Evolutionary conservation across 2,113 vertebrate species (phyloP), one percentile per base, ranked within the genome.

Genomic region (Gallinago paraguaiae): DNA sequence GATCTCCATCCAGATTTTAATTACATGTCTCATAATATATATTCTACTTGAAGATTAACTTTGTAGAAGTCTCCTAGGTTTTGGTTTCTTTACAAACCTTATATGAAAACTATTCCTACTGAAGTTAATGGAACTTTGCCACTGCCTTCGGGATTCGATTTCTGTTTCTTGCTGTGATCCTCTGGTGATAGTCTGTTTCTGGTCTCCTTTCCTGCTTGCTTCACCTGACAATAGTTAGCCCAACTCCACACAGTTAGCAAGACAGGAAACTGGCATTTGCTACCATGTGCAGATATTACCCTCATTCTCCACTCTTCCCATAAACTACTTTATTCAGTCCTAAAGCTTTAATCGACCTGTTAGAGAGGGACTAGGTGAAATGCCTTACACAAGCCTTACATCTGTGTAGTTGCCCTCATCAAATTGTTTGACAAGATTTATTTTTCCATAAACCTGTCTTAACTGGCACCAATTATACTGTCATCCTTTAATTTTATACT

Each of bases 401-500:
- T 79, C 48, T 90, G 13, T 37, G 30, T 13, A 70, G 79, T 48
- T 82, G 64, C 31, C 7, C 54, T 74, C 79, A 89, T 50, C 37
- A 90, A 51, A 71, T 70, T 35, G 33, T 89, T 80, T 93, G 86
- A 68, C 56, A 61, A 57, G 60, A 56, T 54, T 75, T 31, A 33
- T 24, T 92, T 88, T 84, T 87, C 68, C 18, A 20, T 76, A 67
- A 27, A 71, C 24, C 13, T 35, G 17, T 48, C 63, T 56, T 91
- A 81, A 57, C 48, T 92, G 72, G 50, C 69, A 92, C 80, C 43
- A 75, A 45, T 93, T 95, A 64, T n/a, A 53, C 27, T 75, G 56
- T 75, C 68, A 81, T 92, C 56, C 35, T 93, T 90, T 71, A 53
- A 86, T 90, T 92, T 83, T 84, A 27, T 71, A 51, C 61, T 83